Base-by-base conservation (phyloP, 2,113 vertebrate genomes). In the Raja brachyura region DNA sequence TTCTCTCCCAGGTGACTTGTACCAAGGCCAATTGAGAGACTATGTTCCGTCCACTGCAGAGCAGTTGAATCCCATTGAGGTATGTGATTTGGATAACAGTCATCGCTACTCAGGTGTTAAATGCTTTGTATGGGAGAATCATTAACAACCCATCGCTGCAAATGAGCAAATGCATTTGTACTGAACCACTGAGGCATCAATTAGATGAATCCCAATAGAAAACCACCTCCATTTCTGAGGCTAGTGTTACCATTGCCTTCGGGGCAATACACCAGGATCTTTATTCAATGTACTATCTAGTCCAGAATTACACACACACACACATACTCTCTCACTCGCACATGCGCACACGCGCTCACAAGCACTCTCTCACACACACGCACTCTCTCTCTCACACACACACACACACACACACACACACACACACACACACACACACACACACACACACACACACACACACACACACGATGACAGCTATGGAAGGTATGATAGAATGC, bases 51-150 rank as follows among this genome's bases (percentile, higher is more conserved):
- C 96, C 94, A 96, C 96, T 0, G 96, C 96, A 94, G 97, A 98
- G 93, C 96, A 96, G 94, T 96, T 98, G 93, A 96, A 95, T 94
- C 95, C 95, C 93, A 95, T 97, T 10, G 97, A 98, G 96, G 97
- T 98, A 95, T 76, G 96, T 94, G 93, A 93, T 59, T 76, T 48
- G 61, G 7, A 73, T 70, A 92, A 70, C 66, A 39, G 7, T 73
- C 3, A 20, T 33, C 3, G 33, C 14, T 28, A 63, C 5, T 5
- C 31, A 68, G 54, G 10, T 88, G 11, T 61, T 86, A 63, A 63
- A 63, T 14, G 16, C 1, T 18, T 22, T 31, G 28, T 61, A 16
- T 86, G 59, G 59, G n/a, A 88, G 59, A 88, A 66, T 16, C 28
- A 88, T 63, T 33, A 66, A 14, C 28, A 63, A 6, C 59, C 31